These are phyloP conservation scores for Plemyria rubiginata DNA, from an alignment of 2,888 invertebrate species.

Conservation along the genomic window DNA sequence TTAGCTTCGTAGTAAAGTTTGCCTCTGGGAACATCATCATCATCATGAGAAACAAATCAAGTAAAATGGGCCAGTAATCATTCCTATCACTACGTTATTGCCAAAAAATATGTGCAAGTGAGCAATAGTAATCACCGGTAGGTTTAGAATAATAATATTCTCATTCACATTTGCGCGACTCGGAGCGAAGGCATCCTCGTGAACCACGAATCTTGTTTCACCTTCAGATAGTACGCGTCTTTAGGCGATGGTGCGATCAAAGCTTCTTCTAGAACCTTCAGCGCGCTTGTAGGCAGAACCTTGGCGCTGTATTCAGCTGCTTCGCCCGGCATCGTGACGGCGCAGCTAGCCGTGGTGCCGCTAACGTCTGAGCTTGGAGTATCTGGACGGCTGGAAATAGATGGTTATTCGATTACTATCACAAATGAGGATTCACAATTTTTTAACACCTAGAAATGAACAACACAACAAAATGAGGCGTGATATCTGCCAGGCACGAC, in stretches of 20 bases:
- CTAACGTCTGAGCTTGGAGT: conserved; percentile 78
- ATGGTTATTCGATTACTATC: neutral
- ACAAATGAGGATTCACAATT: too few relatives aligned
- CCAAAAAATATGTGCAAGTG: too few relatives aligned
- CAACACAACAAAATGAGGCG: too few relatives aligned
- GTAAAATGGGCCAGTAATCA: too few relatives aligned
- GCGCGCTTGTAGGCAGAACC: conserved; percentile 85
- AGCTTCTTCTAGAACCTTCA: conserved; percentile 87
- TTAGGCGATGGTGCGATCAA: conserved; percentile 84
- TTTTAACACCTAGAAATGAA: too few relatives aligned
- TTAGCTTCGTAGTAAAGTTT: too few relatives aligned
- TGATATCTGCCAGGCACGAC: too few relatives aligned
- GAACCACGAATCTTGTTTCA: conserved; percentile 82
- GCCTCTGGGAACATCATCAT: too few relatives aligned
- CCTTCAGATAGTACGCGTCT: conserved; percentile 80
- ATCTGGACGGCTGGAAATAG: conserved; percentile 72
- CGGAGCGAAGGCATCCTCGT: conserved; percentile 80
- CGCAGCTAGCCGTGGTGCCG: conserved; percentile 71
- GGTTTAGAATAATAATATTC: neutral
- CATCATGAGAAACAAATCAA: too few relatives aligned
- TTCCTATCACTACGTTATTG: too few relatives aligned
- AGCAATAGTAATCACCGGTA: too few relatives aligned
- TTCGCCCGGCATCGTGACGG: conserved; percentile 83
- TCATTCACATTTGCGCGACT: conserved; percentile 50
- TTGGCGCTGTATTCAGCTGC: conserved; percentile 87